These are phyloP conservation scores for Chaetura pelagica DNA, from an alignment of 2,113 vertebrate genomes.

Conservation along the genomic window DNA sequence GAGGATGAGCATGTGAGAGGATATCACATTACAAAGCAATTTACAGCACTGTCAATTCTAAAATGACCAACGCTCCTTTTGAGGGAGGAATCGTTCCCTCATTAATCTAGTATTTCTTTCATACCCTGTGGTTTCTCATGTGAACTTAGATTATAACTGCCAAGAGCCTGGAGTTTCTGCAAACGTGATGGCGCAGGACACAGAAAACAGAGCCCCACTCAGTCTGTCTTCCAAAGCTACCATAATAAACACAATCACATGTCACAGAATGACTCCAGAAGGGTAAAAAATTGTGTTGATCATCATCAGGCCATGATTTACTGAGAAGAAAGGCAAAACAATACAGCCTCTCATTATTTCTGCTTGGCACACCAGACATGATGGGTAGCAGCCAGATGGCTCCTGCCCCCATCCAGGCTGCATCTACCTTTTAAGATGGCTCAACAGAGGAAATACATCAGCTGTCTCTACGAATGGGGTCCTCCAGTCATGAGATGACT, in stretches of 20 bases:
- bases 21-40: background rate
- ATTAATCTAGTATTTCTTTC: background rate
- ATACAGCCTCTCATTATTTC: conserved; percentile 44
- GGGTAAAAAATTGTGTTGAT: conserved; percentile 21
- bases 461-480: background rate
- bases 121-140: background rate
- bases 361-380: conserved; percentile 50
- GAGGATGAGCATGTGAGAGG: background rate
- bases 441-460: background rate
- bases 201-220: background rate
- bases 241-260: background rate
- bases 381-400: conserved; percentile 56
- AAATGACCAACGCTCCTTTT: background rate
- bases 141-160: background rate
- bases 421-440: background rate
- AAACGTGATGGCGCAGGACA: background rate
- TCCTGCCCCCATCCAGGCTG: conserved; percentile 21
- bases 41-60: background rate
- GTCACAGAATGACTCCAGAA: background rate
- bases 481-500: background rate
- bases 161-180: background rate
- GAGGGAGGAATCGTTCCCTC: background rate
- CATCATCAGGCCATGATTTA: conserved; percentile 12
- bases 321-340: conserved; percentile 47
- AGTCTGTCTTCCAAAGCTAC: background rate